Percentiles rank a stretch among this genome's conserved stretches.
Conservation (phyloP, 1,140 invertebrate species). For the Philotrypesis tridentata region DNA sequence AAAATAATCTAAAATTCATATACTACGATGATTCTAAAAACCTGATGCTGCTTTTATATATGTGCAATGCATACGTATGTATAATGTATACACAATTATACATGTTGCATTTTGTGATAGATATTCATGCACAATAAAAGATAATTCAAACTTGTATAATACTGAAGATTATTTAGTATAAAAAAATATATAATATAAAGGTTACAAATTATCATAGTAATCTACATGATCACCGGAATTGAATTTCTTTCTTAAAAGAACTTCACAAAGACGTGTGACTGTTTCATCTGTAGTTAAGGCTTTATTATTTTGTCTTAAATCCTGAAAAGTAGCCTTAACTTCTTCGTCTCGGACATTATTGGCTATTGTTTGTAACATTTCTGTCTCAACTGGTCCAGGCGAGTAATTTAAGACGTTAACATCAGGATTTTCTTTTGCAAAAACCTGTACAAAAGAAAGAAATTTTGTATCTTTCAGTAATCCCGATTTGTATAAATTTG, state of each 20-base stretch:
- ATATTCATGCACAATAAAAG: no score
- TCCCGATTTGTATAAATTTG: background rate
- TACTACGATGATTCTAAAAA: no score
- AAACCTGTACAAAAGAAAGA: slow-evolving; percentile 63
- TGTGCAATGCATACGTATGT: no score
- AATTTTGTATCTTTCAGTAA: no score
- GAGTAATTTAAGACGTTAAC: slow-evolving; percentile 92
- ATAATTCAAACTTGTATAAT: no score
- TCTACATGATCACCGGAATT: slow-evolving; percentile 90
- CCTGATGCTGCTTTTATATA: background rate
- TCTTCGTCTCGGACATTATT: slow-evolving; percentile 76
- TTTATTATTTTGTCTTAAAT: slow-evolving; percentile 75
- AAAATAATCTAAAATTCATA: background rate
- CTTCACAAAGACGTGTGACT: slow-evolving; percentile 80
- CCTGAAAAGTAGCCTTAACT: slow-evolving; percentile 78
- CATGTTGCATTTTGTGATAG: no score
- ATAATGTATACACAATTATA: no score
- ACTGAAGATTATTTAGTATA: no score
- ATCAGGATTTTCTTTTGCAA: slow-evolving; percentile 87
- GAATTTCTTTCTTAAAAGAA: slow-evolving; percentile 84
- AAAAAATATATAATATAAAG: no score
- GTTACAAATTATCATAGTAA: slow-evolving; percentile 81
- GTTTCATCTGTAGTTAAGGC: slow-evolving; percentile 86
- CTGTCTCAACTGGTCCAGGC: slow-evolving; percentile 93
- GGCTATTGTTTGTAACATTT: slow-evolving; percentile 86